Conservation (phyloP, 1,140 invertebrate species). For the Scaptomyza graminum region DNA sequence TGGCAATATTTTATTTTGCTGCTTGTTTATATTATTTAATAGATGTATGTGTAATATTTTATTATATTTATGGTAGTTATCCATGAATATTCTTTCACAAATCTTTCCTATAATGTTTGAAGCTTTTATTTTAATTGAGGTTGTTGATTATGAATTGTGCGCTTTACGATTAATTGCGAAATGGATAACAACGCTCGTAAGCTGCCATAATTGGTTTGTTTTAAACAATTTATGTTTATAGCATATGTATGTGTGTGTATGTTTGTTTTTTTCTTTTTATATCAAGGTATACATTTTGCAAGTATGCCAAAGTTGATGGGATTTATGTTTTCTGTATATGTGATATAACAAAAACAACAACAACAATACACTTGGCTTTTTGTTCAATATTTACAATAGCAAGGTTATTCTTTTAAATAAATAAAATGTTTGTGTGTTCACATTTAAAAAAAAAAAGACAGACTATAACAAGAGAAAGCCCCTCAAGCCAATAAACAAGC, state of each 20-base stretch:
- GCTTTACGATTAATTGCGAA: constrained; percentile 46
- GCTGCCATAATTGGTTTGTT: constrained; percentile 46
- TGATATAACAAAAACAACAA: constrained; percentile 5
- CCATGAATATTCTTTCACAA: constrained; percentile 17
- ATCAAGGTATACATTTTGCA: constrained; percentile 1
- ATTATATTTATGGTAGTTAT: constrained; percentile 6
- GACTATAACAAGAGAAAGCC: not conserved
- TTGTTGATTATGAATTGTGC: constrained; percentile 45
- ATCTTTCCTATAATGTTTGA: constrained; percentile 13
- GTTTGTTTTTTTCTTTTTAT: not conserved
- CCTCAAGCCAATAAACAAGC: constrained; percentile 43
- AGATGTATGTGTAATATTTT: too few species aligned
- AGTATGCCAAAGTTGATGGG: constrained; percentile 34
- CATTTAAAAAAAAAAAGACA: too few species aligned
- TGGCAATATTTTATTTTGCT: constrained; percentile 44
- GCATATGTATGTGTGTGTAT: not conserved
- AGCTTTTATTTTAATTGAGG: constrained; percentile 48
- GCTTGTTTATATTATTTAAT: constrained; percentile 30
- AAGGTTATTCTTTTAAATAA: constrained; percentile 1
- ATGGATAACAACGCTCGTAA: constrained; percentile 31
- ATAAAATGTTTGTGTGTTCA: not conserved
- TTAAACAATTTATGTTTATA: constrained; percentile 19
- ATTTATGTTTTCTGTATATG: constrained; percentile 11
- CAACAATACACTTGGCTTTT: constrained; percentile 11
- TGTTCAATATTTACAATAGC: not conserved